Evolutionary conservation across 2,888 invertebrate species (phyloP), one percentile per base, ranked within the genome.

Genomic region (Aromia moschata): DNA sequence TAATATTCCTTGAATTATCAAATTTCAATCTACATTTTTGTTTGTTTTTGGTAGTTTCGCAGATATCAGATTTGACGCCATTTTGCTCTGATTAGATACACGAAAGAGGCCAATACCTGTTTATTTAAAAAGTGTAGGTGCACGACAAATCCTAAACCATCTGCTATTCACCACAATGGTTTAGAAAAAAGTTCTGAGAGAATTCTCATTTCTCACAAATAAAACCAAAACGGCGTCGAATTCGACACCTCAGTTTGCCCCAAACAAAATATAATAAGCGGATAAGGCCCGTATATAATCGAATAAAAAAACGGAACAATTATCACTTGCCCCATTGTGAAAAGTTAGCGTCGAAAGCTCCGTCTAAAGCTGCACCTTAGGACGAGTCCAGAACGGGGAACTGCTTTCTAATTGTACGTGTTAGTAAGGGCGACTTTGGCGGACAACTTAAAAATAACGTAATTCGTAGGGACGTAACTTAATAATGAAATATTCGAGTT

Each of bases 241-340:
- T 73, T 72, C 58, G 68, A 78, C 77, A 77, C 78, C 72, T 65
- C 69, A 74, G 75, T 77, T 78, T 78, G 70, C 65, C 53, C 68
- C 70, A 77, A 77, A 77, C 76, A 76, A 68, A 65, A 59, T 64
- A 53, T 55, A 65, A 66, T 65, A 71, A 72, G 68, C 66, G 68
- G 66, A 68, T 65, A 58, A 57, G 65, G 66, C 68, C 69, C 71
- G 59, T 55, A 62, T 69, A 60, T 66, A 64, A 67, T 64, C 68
- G 59, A 40, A 64, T 67, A 65, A 70, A 71, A n/a, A 71, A 69
- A 69, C 45, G 33, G 46, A 47, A 57, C 56, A 56, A 60, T 60
- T 44, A 60, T 41, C 44, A 43, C 56, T 53, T 36, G 45, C 40
- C 30, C 20, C 44, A 54, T 37, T 43, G 30, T 53, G 31, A 15